Evolutionary conservation across 2,888 invertebrate species (phyloP).

Genomic region (Byasa hedistus): DNA sequence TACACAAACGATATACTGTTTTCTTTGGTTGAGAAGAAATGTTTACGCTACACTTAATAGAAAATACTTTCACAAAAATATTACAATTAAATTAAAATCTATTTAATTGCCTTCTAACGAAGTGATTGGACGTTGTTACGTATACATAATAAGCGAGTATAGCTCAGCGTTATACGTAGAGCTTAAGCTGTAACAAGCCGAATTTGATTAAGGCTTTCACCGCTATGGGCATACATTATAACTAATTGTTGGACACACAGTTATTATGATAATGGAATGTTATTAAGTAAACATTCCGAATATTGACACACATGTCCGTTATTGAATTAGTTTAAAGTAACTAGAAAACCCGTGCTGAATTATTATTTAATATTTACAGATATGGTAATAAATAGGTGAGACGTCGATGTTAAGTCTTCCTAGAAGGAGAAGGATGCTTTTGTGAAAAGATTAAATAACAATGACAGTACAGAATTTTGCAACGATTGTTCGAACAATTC

Average conservation of each 20-base stretch:
- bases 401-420: neutral
- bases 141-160: conserved; percentile 15
- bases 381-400: neutral
- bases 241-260: conserved; percentile 18
- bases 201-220: conserved; percentile 25
- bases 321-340: too few relatives aligned
- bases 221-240: conserved; percentile 10
- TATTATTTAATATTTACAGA: too few relatives aligned
- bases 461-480: conserved; percentile 63
- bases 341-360: too few relatives aligned
- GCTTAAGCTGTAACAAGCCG: conserved; percentile 22
- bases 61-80: neutral
- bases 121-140: conserved; percentile 11
- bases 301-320: neutral
- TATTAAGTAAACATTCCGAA: conserved; percentile 3
- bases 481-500: conserved; percentile 66
- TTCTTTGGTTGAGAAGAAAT: neutral
- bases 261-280: conserved; percentile 22
- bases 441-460: conserved; percentile 66
- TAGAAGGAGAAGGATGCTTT: conserved; percentile 52
- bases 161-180: conserved; percentile 14
- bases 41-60: neutral
- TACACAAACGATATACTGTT: neutral
- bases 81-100: neutral
- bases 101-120: neutral